These are phyloP conservation scores for Propsilocerus akamusi DNA, from an alignment of 1,140 invertebrate genomes.

Conservation along the genomic window DNA sequence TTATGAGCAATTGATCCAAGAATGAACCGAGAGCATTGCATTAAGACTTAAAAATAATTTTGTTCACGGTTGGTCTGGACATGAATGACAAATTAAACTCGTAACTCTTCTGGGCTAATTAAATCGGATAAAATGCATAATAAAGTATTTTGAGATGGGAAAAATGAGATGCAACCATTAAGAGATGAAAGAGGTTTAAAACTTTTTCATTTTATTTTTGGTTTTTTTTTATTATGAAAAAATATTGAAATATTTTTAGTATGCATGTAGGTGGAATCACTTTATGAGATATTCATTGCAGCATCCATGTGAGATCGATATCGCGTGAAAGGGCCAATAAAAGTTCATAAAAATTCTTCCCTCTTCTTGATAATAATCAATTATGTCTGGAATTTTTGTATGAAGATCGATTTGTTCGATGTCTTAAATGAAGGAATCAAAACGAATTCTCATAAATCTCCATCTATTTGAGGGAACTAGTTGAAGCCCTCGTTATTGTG, in stretches of 20 bases:
- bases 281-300: too few relatives aligned
- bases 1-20: neutral
- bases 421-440: neutral
- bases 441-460: neutral
- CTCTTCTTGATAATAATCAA: neutral
- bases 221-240: too few relatives aligned
- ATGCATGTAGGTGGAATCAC: constrained; percentile 3
- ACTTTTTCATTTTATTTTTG: too few relatives aligned
- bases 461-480: neutral
- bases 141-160: neutral
- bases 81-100: constrained; percentile 2
- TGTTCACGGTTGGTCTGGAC: neutral
- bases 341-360: neutral
- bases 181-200: too few relatives aligned
- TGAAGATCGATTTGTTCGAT: neutral
- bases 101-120: neutral
- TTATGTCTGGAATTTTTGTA: neutral
- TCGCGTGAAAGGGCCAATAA: too few relatives aligned
- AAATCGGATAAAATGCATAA: constrained; percentile 4
- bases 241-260: too few relatives aligned
- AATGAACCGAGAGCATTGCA: neutral
- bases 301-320: too few relatives aligned
- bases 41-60: neutral
- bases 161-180: neutral
- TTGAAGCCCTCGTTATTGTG: too few relatives aligned